A percentile compares a stretch with the other conserved stretches of the same genome.
Conservation (phyloP, 2,113 vertebrate genomes). For the Octodon degus region DNA sequence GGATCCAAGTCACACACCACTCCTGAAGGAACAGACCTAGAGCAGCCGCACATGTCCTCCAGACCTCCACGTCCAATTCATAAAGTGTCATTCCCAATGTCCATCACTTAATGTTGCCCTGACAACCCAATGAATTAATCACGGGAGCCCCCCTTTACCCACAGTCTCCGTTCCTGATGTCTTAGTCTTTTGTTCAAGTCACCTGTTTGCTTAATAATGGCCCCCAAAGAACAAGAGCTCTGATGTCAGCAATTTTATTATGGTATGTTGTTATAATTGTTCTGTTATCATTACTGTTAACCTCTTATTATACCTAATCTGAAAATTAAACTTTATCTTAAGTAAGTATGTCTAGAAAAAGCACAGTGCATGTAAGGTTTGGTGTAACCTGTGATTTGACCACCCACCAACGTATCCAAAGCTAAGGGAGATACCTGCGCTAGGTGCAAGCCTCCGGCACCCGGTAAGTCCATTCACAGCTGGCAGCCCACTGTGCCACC, state of each 20-base stretch:
- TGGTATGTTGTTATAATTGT: not conserved
- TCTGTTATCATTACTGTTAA: not conserved
- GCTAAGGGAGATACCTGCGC: too few species aligned
- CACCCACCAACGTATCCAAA: not conserved
- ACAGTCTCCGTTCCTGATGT: too few species aligned
- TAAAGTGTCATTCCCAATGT: not conserved
- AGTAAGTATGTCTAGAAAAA: not conserved
- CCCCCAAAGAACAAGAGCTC: not conserved
- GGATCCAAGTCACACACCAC: not conserved
- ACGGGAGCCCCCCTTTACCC: not conserved
- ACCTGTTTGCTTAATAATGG: not conserved
- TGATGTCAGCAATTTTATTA: not conserved
- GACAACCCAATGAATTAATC: not conserved
- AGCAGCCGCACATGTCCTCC: not conserved
- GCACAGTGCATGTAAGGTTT: not conserved
- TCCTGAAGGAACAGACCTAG: not conserved
- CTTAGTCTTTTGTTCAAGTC: not conserved
- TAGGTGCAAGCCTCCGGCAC: not conserved
- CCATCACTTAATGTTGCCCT: rapidly evolving
- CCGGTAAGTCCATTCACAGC: not conserved
- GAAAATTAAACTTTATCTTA: slow-evolving; percentile 14
- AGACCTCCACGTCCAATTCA: not conserved
- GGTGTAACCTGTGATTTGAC: not conserved
- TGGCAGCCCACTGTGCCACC: not conserved
- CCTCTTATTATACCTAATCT: not conserved